phyloP scores from a whole-genome alignment of 2,797 vertebrate genomes.

The Cephalopachus bancanus region DNA sequence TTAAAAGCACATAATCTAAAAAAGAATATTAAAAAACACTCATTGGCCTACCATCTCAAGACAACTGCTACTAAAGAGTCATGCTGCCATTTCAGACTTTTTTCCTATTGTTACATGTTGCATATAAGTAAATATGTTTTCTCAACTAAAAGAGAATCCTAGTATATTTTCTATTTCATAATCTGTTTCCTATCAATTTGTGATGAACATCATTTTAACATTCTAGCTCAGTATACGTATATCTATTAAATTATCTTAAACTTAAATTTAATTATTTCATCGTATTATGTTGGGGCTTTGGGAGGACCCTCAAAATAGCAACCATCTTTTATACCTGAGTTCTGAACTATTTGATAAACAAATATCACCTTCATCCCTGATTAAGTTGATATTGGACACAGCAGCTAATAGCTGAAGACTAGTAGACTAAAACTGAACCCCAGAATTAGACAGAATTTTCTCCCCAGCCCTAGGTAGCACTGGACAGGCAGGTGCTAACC shows the following conservation, averaged over 20 bases:
- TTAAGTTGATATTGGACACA: not conserved
- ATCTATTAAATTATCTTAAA: not conserved
- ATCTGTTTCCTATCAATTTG: not conserved
- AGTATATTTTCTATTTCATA: not conserved
- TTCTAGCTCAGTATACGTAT: not conserved
- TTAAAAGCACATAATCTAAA: not conserved
- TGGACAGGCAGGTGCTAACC: not conserved
- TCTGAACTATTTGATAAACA: slow-evolving; percentile 10
- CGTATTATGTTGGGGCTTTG: not conserved
- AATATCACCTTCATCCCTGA: not conserved
- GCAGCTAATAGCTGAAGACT: not conserved
- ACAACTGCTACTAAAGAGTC: not conserved
- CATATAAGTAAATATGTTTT: not conserved
- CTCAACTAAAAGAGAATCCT: slow-evolving; percentile 48
- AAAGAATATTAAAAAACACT: not conserved
- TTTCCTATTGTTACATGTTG: not conserved
- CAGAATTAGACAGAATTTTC: not conserved
- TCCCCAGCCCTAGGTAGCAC: not conserved
- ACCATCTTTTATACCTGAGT: not conserved
- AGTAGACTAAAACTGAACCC: not conserved
- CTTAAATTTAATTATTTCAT: not conserved
- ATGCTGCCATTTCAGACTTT: not conserved
- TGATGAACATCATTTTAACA: not conserved
- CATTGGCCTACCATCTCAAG: not conserved
- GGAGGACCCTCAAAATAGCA: not conserved